Conservation (phyloP, 2,797 vertebrate genomes). For the Heterohyrax brucei region DNA sequence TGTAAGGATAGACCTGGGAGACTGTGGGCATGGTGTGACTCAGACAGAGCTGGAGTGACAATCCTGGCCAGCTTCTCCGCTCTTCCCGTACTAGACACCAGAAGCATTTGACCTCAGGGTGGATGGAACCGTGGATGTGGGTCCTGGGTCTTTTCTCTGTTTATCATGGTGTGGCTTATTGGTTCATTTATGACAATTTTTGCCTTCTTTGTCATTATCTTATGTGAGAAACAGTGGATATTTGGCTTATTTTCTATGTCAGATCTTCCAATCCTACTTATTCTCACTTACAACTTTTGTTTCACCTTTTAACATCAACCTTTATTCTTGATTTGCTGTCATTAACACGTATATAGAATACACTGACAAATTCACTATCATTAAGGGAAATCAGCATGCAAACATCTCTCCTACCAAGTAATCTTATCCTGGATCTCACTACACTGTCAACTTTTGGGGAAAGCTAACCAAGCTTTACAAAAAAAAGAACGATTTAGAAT, state of each 20-base stretch:
- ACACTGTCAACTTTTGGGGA: background rate
- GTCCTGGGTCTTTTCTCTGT: background rate
- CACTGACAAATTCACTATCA: slow-evolving; percentile 87
- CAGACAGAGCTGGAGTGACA: background rate
- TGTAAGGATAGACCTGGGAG: background rate
- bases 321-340: slow-evolving; percentile 87
- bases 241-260: slow-evolving; percentile 62
- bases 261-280: slow-evolving; percentile 68
- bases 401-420: background rate
- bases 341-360: slow-evolving; percentile 83
- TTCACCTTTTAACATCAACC: slow-evolving; percentile 85
- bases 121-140: background rate
- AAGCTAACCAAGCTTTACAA: background rate
- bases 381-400: slow-evolving; percentile 32
- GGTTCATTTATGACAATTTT: too few species aligned
- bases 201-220: background rate
- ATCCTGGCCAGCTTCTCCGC: background rate
- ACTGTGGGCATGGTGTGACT: too few species aligned
- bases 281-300: slow-evolving; percentile 79
- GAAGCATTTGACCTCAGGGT: background rate
- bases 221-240: background rate
- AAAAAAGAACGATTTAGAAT: background rate
- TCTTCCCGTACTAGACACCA: background rate
- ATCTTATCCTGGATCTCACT: slow-evolving; percentile 1
- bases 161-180: too few species aligned